Conservation (phyloP, 2,113 vertebrate species). For the Coregonus clupeaformis region DNA sequence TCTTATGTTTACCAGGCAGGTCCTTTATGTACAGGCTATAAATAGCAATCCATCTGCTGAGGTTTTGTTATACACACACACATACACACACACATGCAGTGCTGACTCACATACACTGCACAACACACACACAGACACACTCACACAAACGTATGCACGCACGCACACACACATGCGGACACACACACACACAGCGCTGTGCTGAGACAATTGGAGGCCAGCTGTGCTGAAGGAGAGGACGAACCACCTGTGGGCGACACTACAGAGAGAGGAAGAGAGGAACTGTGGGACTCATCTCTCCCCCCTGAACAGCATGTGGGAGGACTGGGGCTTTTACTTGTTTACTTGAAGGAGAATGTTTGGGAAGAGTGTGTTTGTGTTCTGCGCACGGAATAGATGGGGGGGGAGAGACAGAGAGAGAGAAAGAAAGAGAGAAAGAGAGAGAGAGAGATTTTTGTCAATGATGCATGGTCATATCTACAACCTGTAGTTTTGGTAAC, state of each 20-base stretch:
- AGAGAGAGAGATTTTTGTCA: not conserved
- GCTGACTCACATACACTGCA: not conserved
- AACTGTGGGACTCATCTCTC: not conserved
- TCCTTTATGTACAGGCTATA: not conserved
- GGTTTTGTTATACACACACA: not conserved
- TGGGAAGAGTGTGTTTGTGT: not conserved
- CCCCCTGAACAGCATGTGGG: not conserved
- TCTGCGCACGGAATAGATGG: not conserved
- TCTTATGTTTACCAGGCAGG: not conserved
- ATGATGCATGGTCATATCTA: not conserved
- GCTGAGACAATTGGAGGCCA: not conserved
- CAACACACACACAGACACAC: not conserved
- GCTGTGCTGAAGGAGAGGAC: constrained; percentile 9
- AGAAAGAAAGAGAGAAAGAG: too few species aligned
- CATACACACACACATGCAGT: not conserved
- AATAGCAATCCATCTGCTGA: not conserved
- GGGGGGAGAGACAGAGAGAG: not conserved
- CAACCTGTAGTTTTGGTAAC: not conserved
- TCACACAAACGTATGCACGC: not conserved
- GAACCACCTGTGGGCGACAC: not conserved
- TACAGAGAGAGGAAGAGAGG: not conserved
- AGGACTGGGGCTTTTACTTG: not conserved
- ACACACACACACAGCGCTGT: not conserved
- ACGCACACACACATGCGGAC: not conserved
- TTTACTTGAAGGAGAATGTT: not conserved